These are phyloP conservation scores for Cerceris rybyensis DNA, from an alignment of 2,888 invertebrate genomes.

Conservation along the genomic window DNA sequence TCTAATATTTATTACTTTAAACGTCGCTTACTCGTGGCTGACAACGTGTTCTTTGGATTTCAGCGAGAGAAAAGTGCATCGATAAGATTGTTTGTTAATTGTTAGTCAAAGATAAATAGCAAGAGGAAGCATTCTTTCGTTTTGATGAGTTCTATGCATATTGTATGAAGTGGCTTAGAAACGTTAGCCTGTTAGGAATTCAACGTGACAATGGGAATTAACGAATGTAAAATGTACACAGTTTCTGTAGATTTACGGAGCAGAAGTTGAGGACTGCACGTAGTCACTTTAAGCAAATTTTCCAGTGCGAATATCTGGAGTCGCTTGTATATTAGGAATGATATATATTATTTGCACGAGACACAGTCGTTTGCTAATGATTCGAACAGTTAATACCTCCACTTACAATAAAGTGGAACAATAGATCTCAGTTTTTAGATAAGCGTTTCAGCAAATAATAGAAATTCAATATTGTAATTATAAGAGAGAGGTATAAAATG, in stretches of 20 bases:
- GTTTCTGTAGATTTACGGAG: background rate
- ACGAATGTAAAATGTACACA: background rate
- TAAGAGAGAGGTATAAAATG: too few species aligned
- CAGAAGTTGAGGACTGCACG: too few species aligned
- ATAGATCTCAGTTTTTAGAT: too few species aligned
- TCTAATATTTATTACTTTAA: background rate
- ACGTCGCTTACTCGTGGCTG: background rate
- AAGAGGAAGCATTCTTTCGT: conserved; percentile 27
- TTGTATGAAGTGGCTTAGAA: conserved; percentile 19
- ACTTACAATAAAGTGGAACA: too few species aligned
- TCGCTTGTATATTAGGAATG: too few species aligned
- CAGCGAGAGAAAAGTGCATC: conserved; percentile 14
- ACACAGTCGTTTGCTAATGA: too few species aligned
- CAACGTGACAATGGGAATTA: background rate
- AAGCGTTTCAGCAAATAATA: too few species aligned
- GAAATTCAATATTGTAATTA: too few species aligned
- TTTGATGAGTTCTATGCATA: conserved; percentile 23
- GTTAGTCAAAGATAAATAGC: conserved; percentile 36
- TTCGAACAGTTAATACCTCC: too few species aligned
- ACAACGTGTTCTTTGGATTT: background rate
- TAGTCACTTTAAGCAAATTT: too few species aligned
- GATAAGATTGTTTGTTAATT: conserved; percentile 48
- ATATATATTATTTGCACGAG: too few species aligned
- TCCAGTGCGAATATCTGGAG: too few species aligned
- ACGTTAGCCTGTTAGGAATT: background rate